These are phyloP conservation scores for Paramisgurnus dabryanus DNA, from an alignment of 2,113 vertebrate genomes.

Conservation along the genomic window DNA sequence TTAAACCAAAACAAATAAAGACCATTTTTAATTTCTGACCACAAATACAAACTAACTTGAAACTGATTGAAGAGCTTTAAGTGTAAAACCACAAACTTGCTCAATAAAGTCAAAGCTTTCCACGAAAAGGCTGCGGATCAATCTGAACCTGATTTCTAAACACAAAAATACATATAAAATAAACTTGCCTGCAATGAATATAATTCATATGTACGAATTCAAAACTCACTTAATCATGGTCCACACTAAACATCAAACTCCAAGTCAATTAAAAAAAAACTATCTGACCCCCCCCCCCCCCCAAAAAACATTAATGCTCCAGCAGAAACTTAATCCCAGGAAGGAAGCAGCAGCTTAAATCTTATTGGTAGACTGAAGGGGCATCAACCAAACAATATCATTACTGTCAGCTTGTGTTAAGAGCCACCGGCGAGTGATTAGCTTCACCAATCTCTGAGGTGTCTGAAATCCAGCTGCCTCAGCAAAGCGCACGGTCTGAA, in stretches of 20 bases:
- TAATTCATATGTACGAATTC: too few relatives aligned
- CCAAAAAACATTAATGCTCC: too few relatives aligned
- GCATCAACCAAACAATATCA: neutral
- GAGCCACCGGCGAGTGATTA: constrained; percentile 17
- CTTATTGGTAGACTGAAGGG: neutral
- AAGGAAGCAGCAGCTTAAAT: neutral
- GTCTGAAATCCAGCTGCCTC: constrained; percentile 28
- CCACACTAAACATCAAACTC: too few relatives aligned
- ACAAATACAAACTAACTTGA: too few relatives aligned
- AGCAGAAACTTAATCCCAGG: too few relatives aligned
- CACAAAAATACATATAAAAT: neutral
- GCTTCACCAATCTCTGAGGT: neutral
- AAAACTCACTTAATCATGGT: too few relatives aligned
- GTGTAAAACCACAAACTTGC: too few relatives aligned
- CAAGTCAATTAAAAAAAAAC: too few relatives aligned
- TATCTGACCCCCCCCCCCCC: too few relatives aligned
- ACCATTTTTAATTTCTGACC: too few relatives aligned
- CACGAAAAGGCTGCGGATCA: neutral
- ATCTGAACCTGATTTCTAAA: neutral
- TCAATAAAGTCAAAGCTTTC: neutral
- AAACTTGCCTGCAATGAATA: neutral
- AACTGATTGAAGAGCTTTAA: too few relatives aligned
- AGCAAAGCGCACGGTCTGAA: neutral
- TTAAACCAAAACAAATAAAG: too few relatives aligned
- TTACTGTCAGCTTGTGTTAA: neutral